These are phyloP conservation scores for Diachasmimorpha longicaudata DNA, from an alignment of 1,140 invertebrate species.

Conservation along the genomic window DNA sequence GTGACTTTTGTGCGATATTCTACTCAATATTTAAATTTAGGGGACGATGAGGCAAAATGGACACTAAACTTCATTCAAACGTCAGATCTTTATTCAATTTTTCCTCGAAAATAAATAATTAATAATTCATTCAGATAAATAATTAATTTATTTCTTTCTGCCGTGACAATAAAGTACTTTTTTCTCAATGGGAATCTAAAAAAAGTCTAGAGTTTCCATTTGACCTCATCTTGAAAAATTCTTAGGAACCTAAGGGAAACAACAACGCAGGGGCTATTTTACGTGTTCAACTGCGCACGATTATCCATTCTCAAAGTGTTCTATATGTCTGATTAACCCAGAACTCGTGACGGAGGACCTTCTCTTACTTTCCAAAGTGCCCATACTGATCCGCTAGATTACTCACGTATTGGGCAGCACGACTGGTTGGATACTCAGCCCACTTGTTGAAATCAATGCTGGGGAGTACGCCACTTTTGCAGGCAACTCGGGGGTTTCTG, in stretches of 20 bases:
- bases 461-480: conserved; percentile 83
- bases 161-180: no score
- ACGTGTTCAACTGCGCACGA: background rate
- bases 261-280: background rate
- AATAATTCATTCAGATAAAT: no score
- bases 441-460: conserved; percentile 87
- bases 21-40: background rate
- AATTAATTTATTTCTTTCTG: no score
- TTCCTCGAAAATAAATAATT: no score
- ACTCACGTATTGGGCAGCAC: conserved; percentile 71
- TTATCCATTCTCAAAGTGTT: background rate
- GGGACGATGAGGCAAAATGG: no score
- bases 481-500: conserved; percentile 89
- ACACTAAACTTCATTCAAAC: no score
- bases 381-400: conserved; percentile 66
- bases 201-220: no score
- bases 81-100: no score
- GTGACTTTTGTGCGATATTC: background rate
- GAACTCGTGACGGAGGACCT: background rate
- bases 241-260: background rate
- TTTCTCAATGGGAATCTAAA: no score
- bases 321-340: background rate
- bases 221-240: background rate
- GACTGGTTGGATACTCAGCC: conserved; percentile 72
- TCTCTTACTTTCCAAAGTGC: conserved; percentile 65